Percentiles rank a stretch among this genome's conserved stretches.
Conservation (phyloP, 2,113 vertebrate genomes). For the Piaya cayana region DNA sequence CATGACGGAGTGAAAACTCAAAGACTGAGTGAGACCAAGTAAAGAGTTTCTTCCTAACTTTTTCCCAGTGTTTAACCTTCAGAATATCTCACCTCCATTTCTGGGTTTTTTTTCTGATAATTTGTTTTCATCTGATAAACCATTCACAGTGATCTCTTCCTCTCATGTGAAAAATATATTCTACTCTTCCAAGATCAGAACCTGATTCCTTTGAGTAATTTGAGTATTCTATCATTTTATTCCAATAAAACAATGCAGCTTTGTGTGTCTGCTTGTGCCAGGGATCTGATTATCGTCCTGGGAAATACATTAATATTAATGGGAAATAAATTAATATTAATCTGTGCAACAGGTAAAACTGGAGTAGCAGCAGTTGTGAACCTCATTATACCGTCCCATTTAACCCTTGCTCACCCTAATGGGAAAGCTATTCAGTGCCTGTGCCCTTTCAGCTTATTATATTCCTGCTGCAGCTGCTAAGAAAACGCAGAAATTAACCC, state of each 20-base stretch:
- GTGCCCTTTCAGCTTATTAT: neutral
- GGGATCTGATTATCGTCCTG: neutral
- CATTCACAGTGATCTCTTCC: neutral
- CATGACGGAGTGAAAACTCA: neutral
- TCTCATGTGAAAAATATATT: neutral
- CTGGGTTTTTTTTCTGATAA: neutral
- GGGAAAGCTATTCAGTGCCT: neutral
- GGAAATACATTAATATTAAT: too few species aligned
- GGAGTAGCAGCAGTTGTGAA: neutral
- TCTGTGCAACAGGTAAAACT: neutral
- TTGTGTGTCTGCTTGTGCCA: neutral
- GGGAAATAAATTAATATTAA: neutral
- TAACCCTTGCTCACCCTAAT: neutral
- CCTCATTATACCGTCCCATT: neutral
- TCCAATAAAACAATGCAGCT: neutral
- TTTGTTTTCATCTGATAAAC: neutral
- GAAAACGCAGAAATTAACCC: neutral
- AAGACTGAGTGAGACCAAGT: neutral
- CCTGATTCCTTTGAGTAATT: neutral
- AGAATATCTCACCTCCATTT: neutral
- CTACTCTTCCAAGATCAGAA: neutral
- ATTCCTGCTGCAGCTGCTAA: neutral
- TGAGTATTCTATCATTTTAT: neutral
- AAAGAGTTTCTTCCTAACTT: neutral
- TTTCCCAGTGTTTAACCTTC: neutral